Base-by-base conservation (phyloP, 2,113 vertebrate species). In the Syrrhaptes paradoxus region DNA sequence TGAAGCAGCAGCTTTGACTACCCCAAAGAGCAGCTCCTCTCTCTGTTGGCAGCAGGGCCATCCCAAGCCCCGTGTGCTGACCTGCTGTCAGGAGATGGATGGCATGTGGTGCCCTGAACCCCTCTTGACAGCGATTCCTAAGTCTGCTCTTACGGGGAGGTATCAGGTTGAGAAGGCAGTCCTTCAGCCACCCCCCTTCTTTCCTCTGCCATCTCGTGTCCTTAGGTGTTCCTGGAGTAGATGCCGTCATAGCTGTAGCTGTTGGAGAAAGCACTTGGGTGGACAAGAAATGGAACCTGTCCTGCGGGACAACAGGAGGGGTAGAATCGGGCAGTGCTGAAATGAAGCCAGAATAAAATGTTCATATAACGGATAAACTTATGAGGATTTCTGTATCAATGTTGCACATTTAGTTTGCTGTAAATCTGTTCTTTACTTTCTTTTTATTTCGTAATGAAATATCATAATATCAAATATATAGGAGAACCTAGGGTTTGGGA, bases 81-180 rank as follows among this genome's bases (percentile, higher is more conserved):
- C 49, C 63, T 46, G 25, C 8, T 4, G 1, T 10, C 54, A 16
- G 63, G 43, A 58, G 13, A 13, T 0, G 6, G 41, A 28, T 0
- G 5, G 59, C 25, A 29, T 1, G 0, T 3, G 17, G 6, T 46
- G 29, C 36, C 38, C 54, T 19, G 48, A 48, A 6, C 29, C n/a
- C 19, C 58, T 59, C 28, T 9, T 25, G 32, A 6, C 2, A 41
- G 28, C 6, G 19, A 9, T 77, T 25, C 32, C 36, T 52, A 10
- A 36, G 55, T 29, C 55, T 63, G 31, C 31, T 79, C 12, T 54
- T 45, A 22, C 38, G 31, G 12, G 20, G 26, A 67, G 21, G 25
- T 7, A 51, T 49, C 18, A 24, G 2, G 26, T 49, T 43, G 49
- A 81, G 31, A 36, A 75, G 17, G 18, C 34, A 17, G 9, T 71